Percentiles rank a stretch among this genome's conserved stretches.
These are phyloP conservation scores for Ceratina japonica DNA, from an alignment of 1,140 invertebrate genomes.

Conservation along the genomic window DNA sequence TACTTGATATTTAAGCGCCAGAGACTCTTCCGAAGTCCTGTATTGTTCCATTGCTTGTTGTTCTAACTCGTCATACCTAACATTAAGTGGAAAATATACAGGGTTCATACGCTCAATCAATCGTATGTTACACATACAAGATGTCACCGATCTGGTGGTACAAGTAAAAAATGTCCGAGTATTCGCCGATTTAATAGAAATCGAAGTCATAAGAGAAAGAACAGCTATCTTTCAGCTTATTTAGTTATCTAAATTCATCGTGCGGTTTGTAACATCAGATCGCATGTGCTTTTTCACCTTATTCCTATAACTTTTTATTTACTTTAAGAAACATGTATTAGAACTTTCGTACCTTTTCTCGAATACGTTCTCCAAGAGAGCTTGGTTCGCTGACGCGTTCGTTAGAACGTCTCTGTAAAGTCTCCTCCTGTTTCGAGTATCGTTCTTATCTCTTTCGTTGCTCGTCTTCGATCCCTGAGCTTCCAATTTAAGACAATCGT, in stretches of 20 bases:
- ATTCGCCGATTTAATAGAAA: too few species aligned
- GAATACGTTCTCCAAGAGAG: constrained; percentile 52
- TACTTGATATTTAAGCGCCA: constrained; percentile 73
- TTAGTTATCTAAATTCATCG: too few species aligned
- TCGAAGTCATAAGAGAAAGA: too few species aligned
- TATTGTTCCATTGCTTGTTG: constrained; percentile 76
- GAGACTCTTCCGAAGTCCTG: constrained; percentile 71
- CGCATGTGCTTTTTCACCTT: too few species aligned
- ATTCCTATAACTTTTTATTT: neutral
- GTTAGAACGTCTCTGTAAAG: constrained; percentile 68
- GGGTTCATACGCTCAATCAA: too few species aligned
- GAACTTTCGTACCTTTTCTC: constrained; percentile 50
- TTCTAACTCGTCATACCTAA: constrained; percentile 72
- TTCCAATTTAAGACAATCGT: constrained; percentile 13
- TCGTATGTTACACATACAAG: too few species aligned
- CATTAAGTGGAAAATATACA: neutral
- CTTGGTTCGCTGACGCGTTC: constrained; percentile 46
- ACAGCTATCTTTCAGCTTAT: neutral
- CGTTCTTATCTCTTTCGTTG: constrained; percentile 12
- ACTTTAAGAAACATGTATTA: too few species aligned
- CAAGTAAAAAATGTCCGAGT: too few species aligned
- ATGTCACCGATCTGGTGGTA: too few species aligned
- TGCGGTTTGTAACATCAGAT: neutral
- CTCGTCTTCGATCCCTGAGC: neutral
- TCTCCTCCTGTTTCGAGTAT: constrained; percentile 48